Base-by-base conservation (phyloP, 2,888 invertebrate species). In the Acanthosepion esculentum region DNA sequence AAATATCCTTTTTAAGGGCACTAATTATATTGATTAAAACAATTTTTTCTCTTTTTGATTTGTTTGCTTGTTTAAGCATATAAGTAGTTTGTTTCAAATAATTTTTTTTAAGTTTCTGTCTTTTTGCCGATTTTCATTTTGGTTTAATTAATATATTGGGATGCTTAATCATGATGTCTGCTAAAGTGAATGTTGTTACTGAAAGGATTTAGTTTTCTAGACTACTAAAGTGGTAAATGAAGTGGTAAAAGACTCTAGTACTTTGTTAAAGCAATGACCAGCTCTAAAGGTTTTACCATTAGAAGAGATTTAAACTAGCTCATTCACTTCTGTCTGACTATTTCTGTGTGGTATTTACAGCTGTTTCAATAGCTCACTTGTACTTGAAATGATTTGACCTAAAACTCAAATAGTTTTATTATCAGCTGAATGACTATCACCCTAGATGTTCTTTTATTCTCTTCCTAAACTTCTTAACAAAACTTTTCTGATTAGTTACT, bases 301-400 rank as follows among this genome's bases (percentile, higher is more conserved):
- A n/a, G 8, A n/a, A 78, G 78, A 55, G 55, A 55, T 55, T 55
- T 20, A 55, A 55, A 55, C 55, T 55, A 55, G 55, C 55, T n/a
- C 78, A n/a, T n/a, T 78, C 78, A 12, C 78, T 78, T 26, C 64
- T 55, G 55, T 78, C 78, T 78, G n/a, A n/a, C 78, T 78, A 78
- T 78, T 78, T 78, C 78, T 78, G n/a, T 78, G 78, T 78, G 78
- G 78, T 78, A 78, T 78, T 78, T 78, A 78, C 78, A 78, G 78
- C 64, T 64, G 64, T 64, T 64, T 64, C 64, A 64, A 64, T 64
- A 64, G 64, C 78, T 78, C 78, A 78, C n/a, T 78, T 78, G 78
- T 78, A 78, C 78, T 78, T 78, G 78, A 78, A 78, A 78, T 78
- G 78, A 78, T 29, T n/a, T 78, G 78, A 78, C 78, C 78, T 78